Evolutionary conservation across 2,888 invertebrate genomes (phyloP).

Genomic region (Parnassius smintheus): DNA sequence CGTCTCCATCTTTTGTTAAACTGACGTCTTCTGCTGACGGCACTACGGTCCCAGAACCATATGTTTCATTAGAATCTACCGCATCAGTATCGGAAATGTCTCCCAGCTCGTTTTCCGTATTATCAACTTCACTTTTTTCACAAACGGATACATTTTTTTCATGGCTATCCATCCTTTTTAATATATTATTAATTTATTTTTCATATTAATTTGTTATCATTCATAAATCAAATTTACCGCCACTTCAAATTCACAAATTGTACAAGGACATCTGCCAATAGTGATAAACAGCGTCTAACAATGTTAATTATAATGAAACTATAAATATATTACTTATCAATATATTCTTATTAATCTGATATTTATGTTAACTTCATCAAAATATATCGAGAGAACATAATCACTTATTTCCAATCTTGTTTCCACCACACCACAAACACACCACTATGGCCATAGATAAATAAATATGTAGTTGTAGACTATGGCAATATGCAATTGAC

Average conservation of each 20-base stretch:
- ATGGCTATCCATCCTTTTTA: conserved; percentile 65
- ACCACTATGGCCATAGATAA: conserved; percentile 41
- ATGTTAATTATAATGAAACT: conserved; percentile 51
- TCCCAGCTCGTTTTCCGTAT: conserved; percentile 52
- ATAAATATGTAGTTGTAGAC: conserved; percentile 35
- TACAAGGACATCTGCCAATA: conserved; percentile 79
- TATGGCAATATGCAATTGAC: conserved; percentile 40
- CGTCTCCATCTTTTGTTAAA: conserved; percentile 61
- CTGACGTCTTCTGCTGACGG: conserved; percentile 49
- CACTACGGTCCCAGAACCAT: conserved; percentile 47
- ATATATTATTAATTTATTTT: conserved; percentile 34
- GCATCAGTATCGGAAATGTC: conserved; percentile 59
- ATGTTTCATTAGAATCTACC: conserved; percentile 51
- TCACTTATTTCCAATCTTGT: conserved; percentile 35
- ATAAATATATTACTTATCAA: conserved; percentile 22
- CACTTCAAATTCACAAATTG: conserved; percentile 71
- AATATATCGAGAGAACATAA: conserved; percentile 40
- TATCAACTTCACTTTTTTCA: conserved; percentile 49
- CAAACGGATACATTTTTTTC: conserved; percentile 56
- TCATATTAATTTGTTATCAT: conserved; percentile 55
- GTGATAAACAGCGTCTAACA: conserved; percentile 75
- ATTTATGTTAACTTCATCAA: conserved; percentile 20
- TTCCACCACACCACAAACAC: conserved; percentile 42
- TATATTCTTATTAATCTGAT: conserved; percentile 5
- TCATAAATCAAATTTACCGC: conserved; percentile 75